Conservation (phyloP, 2,797 vertebrate species). For the Naso thynnoides region DNA sequence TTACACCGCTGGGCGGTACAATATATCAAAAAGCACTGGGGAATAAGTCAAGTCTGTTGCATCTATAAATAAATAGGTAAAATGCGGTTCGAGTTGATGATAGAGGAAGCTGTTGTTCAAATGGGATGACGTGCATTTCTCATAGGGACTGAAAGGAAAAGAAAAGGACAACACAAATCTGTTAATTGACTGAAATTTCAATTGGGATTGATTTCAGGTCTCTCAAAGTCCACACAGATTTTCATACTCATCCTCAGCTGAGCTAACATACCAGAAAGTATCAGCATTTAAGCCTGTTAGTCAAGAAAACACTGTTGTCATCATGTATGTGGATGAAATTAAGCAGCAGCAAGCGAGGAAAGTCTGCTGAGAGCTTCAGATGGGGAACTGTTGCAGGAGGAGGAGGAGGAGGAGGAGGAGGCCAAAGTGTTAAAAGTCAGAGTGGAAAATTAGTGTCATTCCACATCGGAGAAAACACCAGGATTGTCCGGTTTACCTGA, state of each 20-base stretch:
- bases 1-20: constrained; percentile 51
- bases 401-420: constrained; percentile 6
- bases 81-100: constrained; percentile 42
- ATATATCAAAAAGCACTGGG: constrained; percentile 52
- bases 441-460: constrained; percentile 70
- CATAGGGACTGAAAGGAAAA: background rate
- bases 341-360: constrained; percentile 42
- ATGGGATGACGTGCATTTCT: constrained; percentile 38
- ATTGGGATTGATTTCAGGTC: constrained; percentile 28
- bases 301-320: background rate
- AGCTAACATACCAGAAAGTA: constrained; percentile 3
- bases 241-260: constrained; percentile 11
- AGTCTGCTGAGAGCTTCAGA: constrained; percentile 32
- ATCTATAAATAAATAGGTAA: constrained; percentile 68
- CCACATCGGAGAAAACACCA: constrained; percentile 17
- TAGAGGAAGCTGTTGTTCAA: constrained; percentile 21
- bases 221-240: constrained; percentile 31
- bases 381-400: background rate
- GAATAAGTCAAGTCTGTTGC: constrained; percentile 52
- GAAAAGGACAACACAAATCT: constrained; percentile 7
- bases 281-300: constrained; percentile 30
- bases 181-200: constrained; percentile 50
- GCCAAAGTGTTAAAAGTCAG: constrained; percentile 62
- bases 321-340: constrained; percentile 8
- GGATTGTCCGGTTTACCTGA: constrained; percentile 86